A percentile compares a stretch with the other conserved stretches of the same genome.
phyloP scores from a whole-genome alignment of 2,797 vertebrate genomes.

The Catamblyrhynchus diadema region DNA sequence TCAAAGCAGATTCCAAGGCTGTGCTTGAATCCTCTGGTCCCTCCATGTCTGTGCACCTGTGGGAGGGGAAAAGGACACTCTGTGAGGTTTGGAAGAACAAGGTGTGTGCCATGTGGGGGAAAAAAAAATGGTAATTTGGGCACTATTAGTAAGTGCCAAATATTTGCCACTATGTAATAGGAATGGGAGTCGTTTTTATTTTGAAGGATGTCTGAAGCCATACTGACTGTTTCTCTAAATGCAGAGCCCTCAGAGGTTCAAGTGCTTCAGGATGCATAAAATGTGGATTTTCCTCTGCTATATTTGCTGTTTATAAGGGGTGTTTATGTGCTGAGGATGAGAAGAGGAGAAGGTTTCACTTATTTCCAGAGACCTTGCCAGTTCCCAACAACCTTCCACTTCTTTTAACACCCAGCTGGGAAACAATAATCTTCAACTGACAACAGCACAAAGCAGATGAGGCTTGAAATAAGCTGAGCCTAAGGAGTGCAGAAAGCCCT shows the following conservation, averaged over 20 bases:
- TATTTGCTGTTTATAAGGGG: slow-evolving; percentile 56
- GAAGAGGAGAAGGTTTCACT: slow-evolving; percentile 27
- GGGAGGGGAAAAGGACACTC: background rate
- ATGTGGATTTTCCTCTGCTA: slow-evolving; percentile 42
- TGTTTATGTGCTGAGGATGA: slow-evolving; percentile 52
- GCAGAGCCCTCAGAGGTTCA: slow-evolving; percentile 27
- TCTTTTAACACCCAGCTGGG: background rate
- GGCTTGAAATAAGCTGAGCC: background rate
- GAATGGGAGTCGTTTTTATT: background rate
- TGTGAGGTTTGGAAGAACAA: background rate
- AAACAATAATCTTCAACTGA: background rate
- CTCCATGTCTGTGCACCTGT: background rate
- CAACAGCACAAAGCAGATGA: background rate
- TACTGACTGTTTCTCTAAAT: slow-evolving; percentile 17
- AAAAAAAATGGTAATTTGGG: background rate
- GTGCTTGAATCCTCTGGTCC: background rate
- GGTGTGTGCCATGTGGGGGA: background rate
- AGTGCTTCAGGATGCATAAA: slow-evolving; percentile 67
- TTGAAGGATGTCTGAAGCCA: slow-evolving; percentile 17
- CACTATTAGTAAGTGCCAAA: slow-evolving; percentile 19
- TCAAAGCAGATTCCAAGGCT: background rate
- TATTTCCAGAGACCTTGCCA: slow-evolving; percentile 52
- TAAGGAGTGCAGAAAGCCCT: background rate
- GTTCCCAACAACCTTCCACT: background rate
- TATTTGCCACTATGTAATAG: background rate